A percentile compares a stretch with the other conserved stretches of the same genome.
phyloP scores from a whole-genome alignment of 2,797 vertebrate species.

The Sebastes matsubarae region DNA sequence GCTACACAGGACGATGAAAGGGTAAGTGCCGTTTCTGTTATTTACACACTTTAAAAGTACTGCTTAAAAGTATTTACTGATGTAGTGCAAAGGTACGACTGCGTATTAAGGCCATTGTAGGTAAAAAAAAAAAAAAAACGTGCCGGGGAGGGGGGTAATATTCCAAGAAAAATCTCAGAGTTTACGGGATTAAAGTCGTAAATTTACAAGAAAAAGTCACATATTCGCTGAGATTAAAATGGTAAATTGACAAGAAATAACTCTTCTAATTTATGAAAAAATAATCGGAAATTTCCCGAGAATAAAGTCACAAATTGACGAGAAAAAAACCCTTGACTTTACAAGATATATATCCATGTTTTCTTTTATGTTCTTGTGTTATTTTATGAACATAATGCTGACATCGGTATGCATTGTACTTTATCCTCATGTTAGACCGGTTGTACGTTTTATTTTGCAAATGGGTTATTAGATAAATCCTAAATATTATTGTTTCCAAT shows the following conservation, averaged over 20 bases:
- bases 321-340: too few species aligned
- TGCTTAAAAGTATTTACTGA: not conserved
- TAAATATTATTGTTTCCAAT: too few species aligned
- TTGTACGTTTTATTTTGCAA: too few species aligned
- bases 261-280: rapidly evolving
- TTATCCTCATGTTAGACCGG: too few species aligned
- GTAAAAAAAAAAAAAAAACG: rapidly evolving
- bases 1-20: conserved; percentile 85
- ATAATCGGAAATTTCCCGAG: rapidly evolving
- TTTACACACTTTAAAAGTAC: not conserved
- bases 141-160: rapidly evolving
- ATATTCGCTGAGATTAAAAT: not conserved
- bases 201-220: not conserved
- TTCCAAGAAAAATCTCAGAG: too few species aligned
- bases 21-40: conserved; percentile 69
- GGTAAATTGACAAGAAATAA: too few species aligned
- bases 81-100: not conserved
- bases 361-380: not conserved
- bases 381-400: not conserved
- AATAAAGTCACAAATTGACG: too few species aligned
- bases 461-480: rapidly evolving
- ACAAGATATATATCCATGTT: not conserved
- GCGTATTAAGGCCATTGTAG: rapidly evolving
- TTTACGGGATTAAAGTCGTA: not conserved
- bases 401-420: too few species aligned